Evolutionary conservation across 2,113 vertebrate species (phyloP).

Genomic region (Actenoides hombroni): DNA sequence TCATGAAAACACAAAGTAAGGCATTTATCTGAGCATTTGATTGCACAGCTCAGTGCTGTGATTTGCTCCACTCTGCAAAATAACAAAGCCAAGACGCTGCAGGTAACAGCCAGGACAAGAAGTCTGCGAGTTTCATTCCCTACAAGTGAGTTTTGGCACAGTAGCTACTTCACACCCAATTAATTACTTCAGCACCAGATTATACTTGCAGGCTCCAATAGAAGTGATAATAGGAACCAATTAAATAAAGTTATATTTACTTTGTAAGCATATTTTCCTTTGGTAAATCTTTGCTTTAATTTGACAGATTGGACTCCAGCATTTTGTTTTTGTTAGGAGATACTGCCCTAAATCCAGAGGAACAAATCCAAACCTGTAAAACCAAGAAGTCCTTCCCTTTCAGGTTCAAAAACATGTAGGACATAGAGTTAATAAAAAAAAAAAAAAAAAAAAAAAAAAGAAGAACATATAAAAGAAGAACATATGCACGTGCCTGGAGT

Average conservation of each 20-base stretch:
- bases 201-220: conserved; percentile 69
- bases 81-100: conserved; percentile 54
- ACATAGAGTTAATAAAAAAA: not conserved
- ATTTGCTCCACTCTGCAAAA: not conserved
- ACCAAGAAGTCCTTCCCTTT: not conserved
- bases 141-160: conserved; percentile 73
- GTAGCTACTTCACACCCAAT: conserved; percentile 75
- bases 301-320: not conserved
- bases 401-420: not conserved
- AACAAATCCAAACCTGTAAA: conserved; percentile 22
- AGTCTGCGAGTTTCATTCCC: conserved; percentile 45
- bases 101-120: conserved; percentile 59
- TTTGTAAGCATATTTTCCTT: conserved; percentile 50
- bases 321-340: conserved; percentile 27
- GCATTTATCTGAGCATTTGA: not conserved
- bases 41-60: not conserved
- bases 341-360: not conserved
- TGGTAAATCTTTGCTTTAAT: conserved; percentile 46
- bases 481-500: not conserved
- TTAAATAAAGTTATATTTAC: conserved; percentile 76
- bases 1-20: not conserved
- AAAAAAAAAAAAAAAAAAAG: not conserved
- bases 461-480: not conserved
- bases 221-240: conserved; percentile 77
- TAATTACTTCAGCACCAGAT: conserved; percentile 80